These are phyloP conservation scores for Cartodere bifasciata DNA, from an alignment of 2,888 invertebrate genomes.

Conservation along the genomic window DNA sequence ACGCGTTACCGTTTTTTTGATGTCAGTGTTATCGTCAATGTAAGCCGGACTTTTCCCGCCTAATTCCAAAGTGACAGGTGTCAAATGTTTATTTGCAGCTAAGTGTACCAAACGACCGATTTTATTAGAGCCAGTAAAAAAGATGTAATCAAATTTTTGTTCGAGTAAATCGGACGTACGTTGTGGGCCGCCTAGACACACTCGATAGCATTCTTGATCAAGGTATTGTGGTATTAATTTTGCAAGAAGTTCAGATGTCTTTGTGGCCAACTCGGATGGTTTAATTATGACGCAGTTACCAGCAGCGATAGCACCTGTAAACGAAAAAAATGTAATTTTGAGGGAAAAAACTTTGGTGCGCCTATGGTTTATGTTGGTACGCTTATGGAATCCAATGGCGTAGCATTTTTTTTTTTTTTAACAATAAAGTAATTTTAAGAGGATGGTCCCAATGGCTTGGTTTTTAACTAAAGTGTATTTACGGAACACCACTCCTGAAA, in stretches of 20 bases:
- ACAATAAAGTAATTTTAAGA: too few species aligned
- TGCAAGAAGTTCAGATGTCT: constrained; percentile 57
- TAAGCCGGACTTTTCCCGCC: constrained; percentile 79
- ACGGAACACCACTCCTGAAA: too few species aligned
- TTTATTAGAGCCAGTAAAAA: constrained; percentile 79
- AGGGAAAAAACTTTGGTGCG: too few species aligned
- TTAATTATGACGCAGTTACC: constrained; percentile 93
- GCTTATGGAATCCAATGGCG: too few species aligned
- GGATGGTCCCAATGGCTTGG: too few species aligned
- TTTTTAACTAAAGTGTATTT: too few species aligned
- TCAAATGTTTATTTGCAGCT: constrained; percentile 81
- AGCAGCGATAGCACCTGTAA: constrained; percentile 64
- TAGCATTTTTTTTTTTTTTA: too few species aligned
- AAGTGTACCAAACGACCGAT: constrained; percentile 83
- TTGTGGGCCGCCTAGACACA: constrained; percentile 68
- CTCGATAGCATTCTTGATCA: constrained; percentile 76
- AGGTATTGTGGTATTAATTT: constrained; percentile 76
- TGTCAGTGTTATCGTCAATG: constrained; percentile 71
- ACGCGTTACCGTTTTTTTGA: constrained; percentile 64
- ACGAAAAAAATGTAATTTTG: too few species aligned
- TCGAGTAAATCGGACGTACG: constrained; percentile 80
- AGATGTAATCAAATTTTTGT: constrained; percentile 89
- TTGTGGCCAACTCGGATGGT: constrained; percentile 78
- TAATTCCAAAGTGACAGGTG: constrained; percentile 85
- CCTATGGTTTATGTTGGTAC: too few species aligned